phyloP scores from a whole-genome alignment of 2,888 invertebrate species.

The Boloria selene region DNA sequence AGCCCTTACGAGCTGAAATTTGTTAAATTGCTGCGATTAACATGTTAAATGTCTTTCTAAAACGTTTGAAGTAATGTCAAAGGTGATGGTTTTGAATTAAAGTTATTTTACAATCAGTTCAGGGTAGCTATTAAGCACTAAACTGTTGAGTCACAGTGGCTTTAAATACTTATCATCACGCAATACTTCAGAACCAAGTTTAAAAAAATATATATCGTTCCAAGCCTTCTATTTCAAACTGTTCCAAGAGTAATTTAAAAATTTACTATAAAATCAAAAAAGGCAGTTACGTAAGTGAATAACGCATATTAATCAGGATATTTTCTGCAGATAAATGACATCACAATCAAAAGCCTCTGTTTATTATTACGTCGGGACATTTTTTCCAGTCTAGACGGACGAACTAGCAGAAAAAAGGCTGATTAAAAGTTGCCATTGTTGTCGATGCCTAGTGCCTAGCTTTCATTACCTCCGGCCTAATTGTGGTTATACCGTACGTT shows the following conservation, averaged over 20 bases:
- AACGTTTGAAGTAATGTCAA: conserved; percentile 45
- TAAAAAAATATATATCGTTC: conserved; percentile 13
- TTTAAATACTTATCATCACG: conserved; percentile 15
- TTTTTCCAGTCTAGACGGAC: conserved; percentile 71
- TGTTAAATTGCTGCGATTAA: conserved; percentile 77
- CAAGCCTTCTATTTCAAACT: conserved; percentile 12
- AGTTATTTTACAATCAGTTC: conserved; percentile 18
- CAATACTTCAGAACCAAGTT: conserved; percentile 14
- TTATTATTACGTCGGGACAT: conserved; percentile 61
- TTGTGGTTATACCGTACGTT: conserved; percentile 35
- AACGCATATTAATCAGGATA: conserved; percentile 29
- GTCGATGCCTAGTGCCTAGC: conserved; percentile 47
- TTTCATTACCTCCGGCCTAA: conserved; percentile 46
- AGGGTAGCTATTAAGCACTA: conserved; percentile 10
- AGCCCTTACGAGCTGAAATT: conserved; percentile 63
- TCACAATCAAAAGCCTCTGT: conserved; percentile 53
- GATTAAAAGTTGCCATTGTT: conserved; percentile 77
- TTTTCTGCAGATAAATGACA: conserved; percentile 41
- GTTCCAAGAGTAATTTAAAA: not conserved
- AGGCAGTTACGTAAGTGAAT: conserved; percentile 9
- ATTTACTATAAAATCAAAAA: not conserved
- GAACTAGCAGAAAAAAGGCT: conserved; percentile 70
- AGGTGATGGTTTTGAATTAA: conserved; percentile 28
- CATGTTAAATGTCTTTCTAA: conserved; percentile 76
- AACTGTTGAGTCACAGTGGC: conserved; percentile 7